Base-by-base conservation (phyloP, 2,113 vertebrate species). In the Myocastor coypus region DNA sequence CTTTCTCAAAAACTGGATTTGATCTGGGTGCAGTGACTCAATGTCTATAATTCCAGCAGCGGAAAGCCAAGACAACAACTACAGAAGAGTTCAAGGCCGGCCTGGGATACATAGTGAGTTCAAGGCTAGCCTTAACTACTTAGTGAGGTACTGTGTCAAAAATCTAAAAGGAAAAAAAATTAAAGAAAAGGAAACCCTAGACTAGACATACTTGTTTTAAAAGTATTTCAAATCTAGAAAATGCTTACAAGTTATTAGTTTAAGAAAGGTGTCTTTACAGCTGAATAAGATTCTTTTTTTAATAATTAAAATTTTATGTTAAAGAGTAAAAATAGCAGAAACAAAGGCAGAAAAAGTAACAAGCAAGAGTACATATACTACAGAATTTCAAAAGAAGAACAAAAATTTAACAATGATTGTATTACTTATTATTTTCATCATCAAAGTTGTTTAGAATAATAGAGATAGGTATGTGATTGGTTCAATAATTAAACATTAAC, bases 161-260 rank as follows among this genome's bases (percentile, higher is more conserved):
- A 73, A 40, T 24, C 20, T 40, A 73, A 73, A 71, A 71, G n/a
- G 8, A 40, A 73, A 42, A 40, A 34, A 55, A 52, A 17, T 9
- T 8, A 34, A 26, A 75, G 46, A 46, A 26, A 34, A 34, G 10
- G 55, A 55, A 59, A 73, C 87, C 12, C 28, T 90, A 19, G n/a
- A 83, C 50, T 90, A 77, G 71, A 85, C 46, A 68, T 42, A 71
- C 78, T 28, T 89, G 20, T 42, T 77, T 37, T 80, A 88, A 81
- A 85, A 91, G 30, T 14, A n/a, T 71, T 87, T 71, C 19, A 90
- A 87, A 75, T 90, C 57, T 87, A 86, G 84, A 92, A 28, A 82
- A 90, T 75, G 16, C 83, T 61, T 86, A 13, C 30, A 86, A 80
- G 77, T 77, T 75, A 87, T 13, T 61, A 52, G 86, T 40, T 83